phyloP scores from a whole-genome alignment of 2,888 invertebrate genomes.

The Cinara cedri region DNA sequence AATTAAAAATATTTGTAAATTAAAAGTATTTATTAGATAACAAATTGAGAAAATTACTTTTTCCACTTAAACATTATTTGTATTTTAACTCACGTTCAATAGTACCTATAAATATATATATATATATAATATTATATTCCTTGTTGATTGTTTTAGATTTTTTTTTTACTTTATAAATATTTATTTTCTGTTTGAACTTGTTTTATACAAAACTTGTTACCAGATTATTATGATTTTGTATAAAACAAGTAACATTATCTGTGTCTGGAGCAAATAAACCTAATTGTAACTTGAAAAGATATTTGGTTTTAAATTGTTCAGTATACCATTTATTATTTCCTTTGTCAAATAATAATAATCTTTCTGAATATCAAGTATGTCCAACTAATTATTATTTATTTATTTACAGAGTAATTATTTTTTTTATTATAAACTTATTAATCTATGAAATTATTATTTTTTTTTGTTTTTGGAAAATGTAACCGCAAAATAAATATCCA shows the following conservation, averaged over 20 bases:
- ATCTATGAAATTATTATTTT: conserved; percentile 30
- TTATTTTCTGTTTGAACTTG: conserved; percentile 56
- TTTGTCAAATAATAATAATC: conserved; percentile 18
- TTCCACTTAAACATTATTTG: conserved; percentile 50
- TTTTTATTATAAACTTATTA: conserved; percentile 8
- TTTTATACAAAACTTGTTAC: conserved; percentile 57
- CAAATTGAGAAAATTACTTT: conserved; percentile 46
- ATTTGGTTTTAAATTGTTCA: conserved; percentile 24
- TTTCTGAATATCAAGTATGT: not conserved
- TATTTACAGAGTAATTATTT: conserved; percentile 16
- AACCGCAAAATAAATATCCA: conserved; percentile 33
- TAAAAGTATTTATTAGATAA: conserved; percentile 55
- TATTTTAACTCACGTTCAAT: conserved; percentile 52
- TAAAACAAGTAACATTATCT: conserved; percentile 55
- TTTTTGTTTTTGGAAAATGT: conserved; percentile 37
- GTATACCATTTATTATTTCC: conserved; percentile 31
- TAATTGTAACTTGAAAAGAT: conserved; percentile 50
- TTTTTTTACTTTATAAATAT: conserved; percentile 56
- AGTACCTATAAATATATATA: conserved; percentile 45
- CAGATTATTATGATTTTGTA: conserved; percentile 57
- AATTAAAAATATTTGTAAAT: conserved; percentile 48
- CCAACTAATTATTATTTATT: conserved; percentile 16
- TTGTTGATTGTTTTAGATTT: conserved; percentile 57
- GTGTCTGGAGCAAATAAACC: conserved; percentile 54
- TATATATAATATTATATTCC: conserved; percentile 51